phyloP scores from a whole-genome alignment of 2,113 vertebrate species.

The Engraulis encrasicolus region DNA sequence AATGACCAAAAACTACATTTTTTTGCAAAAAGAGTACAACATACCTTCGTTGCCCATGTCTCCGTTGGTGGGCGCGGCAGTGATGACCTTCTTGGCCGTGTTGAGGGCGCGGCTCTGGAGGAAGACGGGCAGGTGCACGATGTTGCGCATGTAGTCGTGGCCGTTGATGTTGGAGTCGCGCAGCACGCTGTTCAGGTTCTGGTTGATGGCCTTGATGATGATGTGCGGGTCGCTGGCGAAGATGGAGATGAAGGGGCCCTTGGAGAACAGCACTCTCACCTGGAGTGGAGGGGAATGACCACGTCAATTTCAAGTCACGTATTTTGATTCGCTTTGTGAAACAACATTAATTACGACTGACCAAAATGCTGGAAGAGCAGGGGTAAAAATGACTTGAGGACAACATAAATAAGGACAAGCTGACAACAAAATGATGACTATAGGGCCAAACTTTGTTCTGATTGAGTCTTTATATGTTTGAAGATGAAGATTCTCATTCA shows the following conservation, averaged over 20 bases:
- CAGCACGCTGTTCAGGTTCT: conserved; percentile 97
- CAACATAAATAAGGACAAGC: no score
- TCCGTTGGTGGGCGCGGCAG: conserved; percentile 80
- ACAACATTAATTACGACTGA: no score
- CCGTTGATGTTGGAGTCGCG: conserved; percentile 98
- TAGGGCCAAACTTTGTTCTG: no score
- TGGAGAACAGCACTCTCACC: conserved; percentile 96
- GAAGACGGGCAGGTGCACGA: conserved; percentile 95
- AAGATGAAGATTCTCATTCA: no score
- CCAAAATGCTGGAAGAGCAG: no score
- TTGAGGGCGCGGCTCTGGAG: conserved; percentile 96
- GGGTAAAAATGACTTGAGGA: no score
- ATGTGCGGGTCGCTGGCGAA: conserved; percentile 98
- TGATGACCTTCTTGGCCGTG: conserved; percentile 84
- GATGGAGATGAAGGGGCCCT: conserved; percentile 96
- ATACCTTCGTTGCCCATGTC: conserved; percentile 80
- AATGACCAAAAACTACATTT: no score
- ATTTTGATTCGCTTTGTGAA: no score
- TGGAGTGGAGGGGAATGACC: conserved; percentile 57
- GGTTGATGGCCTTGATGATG: conserved; percentile 98
- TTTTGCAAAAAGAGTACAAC: no score
- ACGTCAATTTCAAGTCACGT: no score
- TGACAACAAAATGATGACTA: no score
- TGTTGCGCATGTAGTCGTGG: conserved; percentile 98
- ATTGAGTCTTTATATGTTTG: no score